These are phyloP conservation scores for Polyommatus iphigenia DNA, from an alignment of 2,888 invertebrate genomes.

Conservation along the genomic window DNA sequence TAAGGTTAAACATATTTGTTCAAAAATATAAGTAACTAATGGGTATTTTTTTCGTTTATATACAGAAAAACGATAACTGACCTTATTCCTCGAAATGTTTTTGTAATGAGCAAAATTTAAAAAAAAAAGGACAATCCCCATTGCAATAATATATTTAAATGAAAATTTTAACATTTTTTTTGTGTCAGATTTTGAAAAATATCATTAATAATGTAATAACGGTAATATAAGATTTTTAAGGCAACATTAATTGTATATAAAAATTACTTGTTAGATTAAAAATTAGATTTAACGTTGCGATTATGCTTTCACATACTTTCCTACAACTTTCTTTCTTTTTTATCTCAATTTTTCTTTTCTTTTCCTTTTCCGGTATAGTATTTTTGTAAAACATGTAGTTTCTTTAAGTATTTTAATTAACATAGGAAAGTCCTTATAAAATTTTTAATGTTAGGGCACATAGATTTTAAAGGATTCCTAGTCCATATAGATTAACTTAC, in stretches of 20 bases:
- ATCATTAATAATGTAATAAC: constrained; percentile 24
- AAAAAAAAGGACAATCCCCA: too few species aligned
- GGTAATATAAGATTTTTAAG: neutral
- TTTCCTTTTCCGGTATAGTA: neutral
- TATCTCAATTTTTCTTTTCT: neutral
- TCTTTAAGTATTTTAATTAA: neutral
- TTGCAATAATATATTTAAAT: constrained; percentile 1
- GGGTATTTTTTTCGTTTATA: too few species aligned
- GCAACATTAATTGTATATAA: neutral
- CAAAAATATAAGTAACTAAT: too few species aligned
- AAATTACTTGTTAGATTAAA: constrained; percentile 7
- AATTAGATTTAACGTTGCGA: constrained; percentile 3
- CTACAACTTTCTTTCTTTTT: neutral
- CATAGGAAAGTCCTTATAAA: neutral
- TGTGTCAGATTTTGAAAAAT: neutral
- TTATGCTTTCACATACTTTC: constrained; percentile 14
- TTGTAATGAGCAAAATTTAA: too few species aligned
- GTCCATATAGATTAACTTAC: neutral
- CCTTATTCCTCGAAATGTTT: too few species aligned
- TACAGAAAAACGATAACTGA: too few species aligned
- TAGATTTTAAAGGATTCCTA: constrained; percentile 12
- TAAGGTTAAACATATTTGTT: too few species aligned
- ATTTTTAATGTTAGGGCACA: neutral
- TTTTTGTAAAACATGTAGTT: neutral
- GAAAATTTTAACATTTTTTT: neutral